Percentiles rank a stretch among this genome's conserved stretches.
Conservation (phyloP, 2,888 invertebrate genomes). For the Lysandra coridon region DNA sequence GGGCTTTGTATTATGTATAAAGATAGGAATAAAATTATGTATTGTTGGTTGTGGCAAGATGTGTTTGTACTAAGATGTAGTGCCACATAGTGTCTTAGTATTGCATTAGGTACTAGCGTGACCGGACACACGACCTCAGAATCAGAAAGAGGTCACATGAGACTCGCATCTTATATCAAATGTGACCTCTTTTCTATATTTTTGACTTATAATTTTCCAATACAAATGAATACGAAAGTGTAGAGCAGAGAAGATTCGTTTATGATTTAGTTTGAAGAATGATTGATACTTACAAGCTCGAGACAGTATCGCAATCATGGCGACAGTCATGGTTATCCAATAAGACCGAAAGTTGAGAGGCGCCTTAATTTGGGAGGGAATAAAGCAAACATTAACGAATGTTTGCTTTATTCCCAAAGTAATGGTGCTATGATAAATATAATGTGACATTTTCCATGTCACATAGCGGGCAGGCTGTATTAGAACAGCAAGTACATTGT, state of each 20-base stretch:
- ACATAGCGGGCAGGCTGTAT: not conserved
- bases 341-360: too few species aligned
- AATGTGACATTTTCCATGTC: not conserved
- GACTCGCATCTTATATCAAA: too few species aligned
- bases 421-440: not conserved
- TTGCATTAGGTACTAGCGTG: too few species aligned
- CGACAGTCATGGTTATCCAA: too few species aligned
- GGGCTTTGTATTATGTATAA: not conserved
- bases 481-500: not conserved
- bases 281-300: too few species aligned
- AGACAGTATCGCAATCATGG: too few species aligned
- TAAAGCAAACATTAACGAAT: not conserved
- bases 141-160: too few species aligned
- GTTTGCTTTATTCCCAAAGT: not conserved
- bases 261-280: not conserved
- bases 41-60: not conserved
- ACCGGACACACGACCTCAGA: too few species aligned
- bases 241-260: not conserved
- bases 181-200: too few species aligned
- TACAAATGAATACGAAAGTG: not conserved
- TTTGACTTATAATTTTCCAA: too few species aligned
- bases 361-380: not conserved
- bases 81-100: too few species aligned
- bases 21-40: not conserved
- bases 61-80: too few species aligned